Evolutionary conservation across 1,140 invertebrate genomes (phyloP).

Genomic region (Megathymus violae): DNA sequence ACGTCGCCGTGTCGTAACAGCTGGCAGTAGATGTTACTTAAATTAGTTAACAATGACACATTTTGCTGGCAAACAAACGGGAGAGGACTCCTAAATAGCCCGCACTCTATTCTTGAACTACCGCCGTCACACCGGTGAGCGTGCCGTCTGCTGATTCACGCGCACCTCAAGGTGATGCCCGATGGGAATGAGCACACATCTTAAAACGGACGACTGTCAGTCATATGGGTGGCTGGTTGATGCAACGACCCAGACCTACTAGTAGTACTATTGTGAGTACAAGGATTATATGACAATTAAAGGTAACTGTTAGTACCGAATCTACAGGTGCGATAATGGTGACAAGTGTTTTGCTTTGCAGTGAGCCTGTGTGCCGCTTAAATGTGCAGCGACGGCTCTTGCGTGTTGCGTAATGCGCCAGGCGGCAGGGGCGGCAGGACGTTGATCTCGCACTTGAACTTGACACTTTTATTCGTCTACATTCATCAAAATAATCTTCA

Average conservation of each 20-base stretch:
- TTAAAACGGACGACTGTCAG: conserved; percentile 35
- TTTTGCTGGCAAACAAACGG: conserved; percentile 82
- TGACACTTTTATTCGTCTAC: conserved; percentile 41
- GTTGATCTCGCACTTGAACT: conserved; percentile 74
- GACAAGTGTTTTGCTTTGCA: not conserved
- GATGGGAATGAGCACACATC: conserved; percentile 56
- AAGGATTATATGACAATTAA: too few relatives aligned
- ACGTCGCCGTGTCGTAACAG: conserved; percentile 69
- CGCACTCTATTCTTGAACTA: conserved; percentile 75
- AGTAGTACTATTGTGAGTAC: too few relatives aligned
- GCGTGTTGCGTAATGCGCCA: conserved; percentile 53
- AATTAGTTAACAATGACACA: conserved; percentile 84
- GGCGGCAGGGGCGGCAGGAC: conserved; percentile 50
- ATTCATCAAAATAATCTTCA: conserved; percentile 25
- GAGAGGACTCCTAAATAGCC: conserved; percentile 78
- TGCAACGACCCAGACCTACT: too few relatives aligned
- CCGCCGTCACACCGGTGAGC: conserved; percentile 74
- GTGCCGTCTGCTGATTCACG: conserved; percentile 74
- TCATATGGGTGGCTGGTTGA: too few relatives aligned
- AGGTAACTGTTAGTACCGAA: not conserved
- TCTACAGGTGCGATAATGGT: not conserved
- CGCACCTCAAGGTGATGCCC: conserved; percentile 75
- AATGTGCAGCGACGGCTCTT: conserved; percentile 51
- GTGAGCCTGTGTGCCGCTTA: conserved; percentile 30
- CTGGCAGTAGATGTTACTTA: conserved; percentile 80